Evolutionary conservation across 2,113 vertebrate genomes (phyloP).

Genomic region (Galbula dea): DNA sequence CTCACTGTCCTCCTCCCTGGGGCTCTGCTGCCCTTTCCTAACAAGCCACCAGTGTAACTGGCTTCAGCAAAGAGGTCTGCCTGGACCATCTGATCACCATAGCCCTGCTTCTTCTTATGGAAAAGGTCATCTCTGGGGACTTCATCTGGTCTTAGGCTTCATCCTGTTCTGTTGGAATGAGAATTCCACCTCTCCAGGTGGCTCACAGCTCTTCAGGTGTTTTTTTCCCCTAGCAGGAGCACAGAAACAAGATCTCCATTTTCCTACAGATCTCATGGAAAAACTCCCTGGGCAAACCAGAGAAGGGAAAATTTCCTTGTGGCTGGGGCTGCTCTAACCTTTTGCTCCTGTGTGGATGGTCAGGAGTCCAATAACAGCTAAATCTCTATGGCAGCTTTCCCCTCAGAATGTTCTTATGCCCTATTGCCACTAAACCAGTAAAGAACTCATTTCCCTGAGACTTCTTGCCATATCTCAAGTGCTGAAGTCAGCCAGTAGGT

Average conservation of each 20-base stretch:
- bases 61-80: background rate
- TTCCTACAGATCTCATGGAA: background rate
- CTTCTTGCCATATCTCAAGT: background rate
- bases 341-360: background rate
- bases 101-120: background rate
- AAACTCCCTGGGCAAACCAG: background rate
- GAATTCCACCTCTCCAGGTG: background rate
- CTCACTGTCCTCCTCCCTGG: background rate
- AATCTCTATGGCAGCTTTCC: background rate
- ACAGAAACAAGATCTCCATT: background rate
- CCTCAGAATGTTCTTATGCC: background rate
- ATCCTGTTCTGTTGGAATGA: background rate
- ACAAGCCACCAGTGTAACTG: background rate
- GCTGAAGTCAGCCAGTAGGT: background rate
- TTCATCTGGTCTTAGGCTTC: background rate
- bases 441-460: background rate
- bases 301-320: background rate
- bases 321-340: background rate
- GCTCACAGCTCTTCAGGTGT: background rate
- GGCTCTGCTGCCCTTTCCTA: rapidly evolving
- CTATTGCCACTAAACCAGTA: background rate
- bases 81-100: background rate
- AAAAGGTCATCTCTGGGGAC: background rate
- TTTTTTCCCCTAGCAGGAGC: background rate
- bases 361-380: background rate